phyloP scores from a whole-genome alignment of 2,113 vertebrate species.

The Pedionomus torquatus region DNA sequence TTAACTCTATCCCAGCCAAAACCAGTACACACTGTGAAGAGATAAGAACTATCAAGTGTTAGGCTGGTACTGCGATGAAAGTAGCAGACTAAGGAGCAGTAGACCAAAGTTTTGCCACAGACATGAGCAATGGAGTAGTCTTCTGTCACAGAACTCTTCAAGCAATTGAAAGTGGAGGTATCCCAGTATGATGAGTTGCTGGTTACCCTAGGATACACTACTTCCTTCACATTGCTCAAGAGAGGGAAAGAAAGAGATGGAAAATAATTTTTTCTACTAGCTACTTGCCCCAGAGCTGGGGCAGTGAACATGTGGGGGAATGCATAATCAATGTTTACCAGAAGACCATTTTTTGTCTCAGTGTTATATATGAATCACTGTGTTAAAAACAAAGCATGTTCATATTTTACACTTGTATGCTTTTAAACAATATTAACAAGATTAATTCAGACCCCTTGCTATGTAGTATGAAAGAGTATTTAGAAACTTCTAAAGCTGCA shows the following conservation, averaged over 20 bases:
- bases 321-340: neutral
- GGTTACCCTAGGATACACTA: neutral
- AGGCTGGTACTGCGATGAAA: neutral
- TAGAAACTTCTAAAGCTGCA: constrained; percentile 16
- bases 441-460: neutral
- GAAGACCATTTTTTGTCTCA: neutral
- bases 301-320: neutral
- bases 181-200: neutral
- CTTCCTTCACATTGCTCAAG: neutral
- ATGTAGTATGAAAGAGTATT: neutral
- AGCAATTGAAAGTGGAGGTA: neutral
- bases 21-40: neutral
- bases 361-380: neutral
- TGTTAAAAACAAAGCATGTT: neutral
- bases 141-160: neutral
- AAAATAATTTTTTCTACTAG: neutral
- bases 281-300: neutral
- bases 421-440: constrained; percentile 33
- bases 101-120: neutral
- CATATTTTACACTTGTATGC: neutral
- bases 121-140: accelerated
- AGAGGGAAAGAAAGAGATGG: neutral
- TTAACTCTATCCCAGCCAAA: neutral
- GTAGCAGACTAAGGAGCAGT: neutral
- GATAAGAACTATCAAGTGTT: neutral